Conservation (phyloP, 92 coral and sea anemone species). For the Metridium senile region DNA sequence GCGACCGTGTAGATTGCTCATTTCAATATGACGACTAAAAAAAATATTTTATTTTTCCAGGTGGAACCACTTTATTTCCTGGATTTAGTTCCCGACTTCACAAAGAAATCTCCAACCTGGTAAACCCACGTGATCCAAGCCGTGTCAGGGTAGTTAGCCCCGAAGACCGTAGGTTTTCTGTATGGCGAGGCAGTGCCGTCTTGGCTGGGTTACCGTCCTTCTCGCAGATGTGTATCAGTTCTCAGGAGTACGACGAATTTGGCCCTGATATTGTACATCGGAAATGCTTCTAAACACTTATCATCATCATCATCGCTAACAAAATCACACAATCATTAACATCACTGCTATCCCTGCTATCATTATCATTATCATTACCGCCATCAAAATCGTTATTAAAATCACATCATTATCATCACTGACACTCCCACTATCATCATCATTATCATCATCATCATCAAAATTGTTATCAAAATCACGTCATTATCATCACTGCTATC, state of each 20-base stretch:
- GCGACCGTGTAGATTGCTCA: neutral
- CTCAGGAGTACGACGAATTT: slow-evolving; percentile 87
- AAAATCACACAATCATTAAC: too few relatives aligned
- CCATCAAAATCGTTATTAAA: too few relatives aligned
- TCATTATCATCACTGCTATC: too few relatives aligned
- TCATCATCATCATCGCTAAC: neutral
- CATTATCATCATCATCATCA: too few relatives aligned
- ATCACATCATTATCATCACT: too few relatives aligned
- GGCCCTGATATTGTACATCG: slow-evolving; percentile 94
- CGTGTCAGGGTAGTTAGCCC: slow-evolving; percentile 80
- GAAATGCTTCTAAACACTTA: slow-evolving; percentile 69
- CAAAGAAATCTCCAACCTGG: slow-evolving; percentile 67
- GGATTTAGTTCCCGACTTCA: slow-evolving; percentile 87
- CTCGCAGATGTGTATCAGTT: slow-evolving; percentile 85
- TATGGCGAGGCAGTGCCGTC: slow-evolving; percentile 95
- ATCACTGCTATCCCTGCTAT: too few relatives aligned
- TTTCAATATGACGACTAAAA: neutral
- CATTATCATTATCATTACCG: too few relatives aligned
- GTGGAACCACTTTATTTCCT: slow-evolving; percentile 91
- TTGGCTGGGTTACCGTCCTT: slow-evolving; percentile 82
- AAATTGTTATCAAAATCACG: too few relatives aligned
- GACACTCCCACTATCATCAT: too few relatives aligned
- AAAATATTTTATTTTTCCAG: slow-evolving; percentile 26
- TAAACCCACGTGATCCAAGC: slow-evolving; percentile 73
- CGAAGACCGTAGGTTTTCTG: slow-evolving; percentile 77